These are phyloP conservation scores for Octopus bimaculoides DNA, from an alignment of 1,140 invertebrate species.

Conservation along the genomic window DNA sequence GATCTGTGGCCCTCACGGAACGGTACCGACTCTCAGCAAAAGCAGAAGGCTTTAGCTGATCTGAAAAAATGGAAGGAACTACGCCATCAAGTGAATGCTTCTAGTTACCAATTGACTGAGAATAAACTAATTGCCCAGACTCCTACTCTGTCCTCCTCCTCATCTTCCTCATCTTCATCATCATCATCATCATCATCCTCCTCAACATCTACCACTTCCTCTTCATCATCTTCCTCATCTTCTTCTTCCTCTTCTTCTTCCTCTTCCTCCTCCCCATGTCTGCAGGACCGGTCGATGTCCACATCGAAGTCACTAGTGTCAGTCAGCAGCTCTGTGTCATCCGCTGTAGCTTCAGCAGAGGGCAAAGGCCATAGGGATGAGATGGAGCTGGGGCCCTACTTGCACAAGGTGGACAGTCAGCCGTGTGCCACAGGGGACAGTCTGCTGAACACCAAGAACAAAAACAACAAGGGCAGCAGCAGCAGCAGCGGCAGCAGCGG, in stretches of 20 bases:
- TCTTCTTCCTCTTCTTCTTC: neutral
- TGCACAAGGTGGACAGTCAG: conserved; percentile 17
- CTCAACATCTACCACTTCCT: neutral
- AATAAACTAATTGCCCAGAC: neutral
- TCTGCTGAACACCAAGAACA: neutral
- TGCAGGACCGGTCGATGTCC: neutral
- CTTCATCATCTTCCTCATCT: neutral
- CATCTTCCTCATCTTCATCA: neutral
- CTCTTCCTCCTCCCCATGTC: neutral
- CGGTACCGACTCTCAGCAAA: conserved; percentile 13
- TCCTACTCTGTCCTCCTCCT: neutral
- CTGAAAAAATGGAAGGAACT: conserved; percentile 39
- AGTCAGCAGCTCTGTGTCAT: neutral
- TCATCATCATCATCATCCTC: neutral
- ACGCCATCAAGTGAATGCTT: conserved; percentile 21
- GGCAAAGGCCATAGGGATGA: neutral
- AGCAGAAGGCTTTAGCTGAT: conserved; percentile 22
- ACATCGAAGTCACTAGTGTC: neutral
- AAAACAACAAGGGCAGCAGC: neutral
- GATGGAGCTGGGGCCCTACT: conserved; percentile 27
- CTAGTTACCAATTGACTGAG: conserved; percentile 3
- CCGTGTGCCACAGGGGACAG: neutral
- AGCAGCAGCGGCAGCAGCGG: neutral
- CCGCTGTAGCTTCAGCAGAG: neutral
- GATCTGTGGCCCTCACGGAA: neutral